Evolutionary conservation across 2,797 vertebrate genomes (phyloP).

Genomic region (Tenualosa ilisha): DNA sequence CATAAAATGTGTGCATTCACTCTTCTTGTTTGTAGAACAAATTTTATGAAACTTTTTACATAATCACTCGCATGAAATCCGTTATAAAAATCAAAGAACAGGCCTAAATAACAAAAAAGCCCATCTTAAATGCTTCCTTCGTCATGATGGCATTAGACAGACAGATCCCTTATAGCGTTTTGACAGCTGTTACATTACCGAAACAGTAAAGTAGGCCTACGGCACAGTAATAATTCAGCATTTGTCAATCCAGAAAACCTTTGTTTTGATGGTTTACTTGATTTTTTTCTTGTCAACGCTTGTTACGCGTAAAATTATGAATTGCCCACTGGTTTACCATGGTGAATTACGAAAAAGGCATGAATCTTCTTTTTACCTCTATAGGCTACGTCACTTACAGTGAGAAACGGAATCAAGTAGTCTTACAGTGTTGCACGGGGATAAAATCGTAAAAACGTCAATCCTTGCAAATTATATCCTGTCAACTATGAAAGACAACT

Average conservation of each 20-base stretch:
- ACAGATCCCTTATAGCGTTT: neutral
- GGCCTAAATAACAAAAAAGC: neutral
- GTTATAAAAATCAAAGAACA: neutral
- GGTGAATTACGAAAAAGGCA: neutral
- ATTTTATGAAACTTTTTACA: no score
- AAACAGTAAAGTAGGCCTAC: neutral
- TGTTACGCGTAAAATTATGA: neutral
- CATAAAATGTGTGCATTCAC: no score
- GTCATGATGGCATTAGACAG: neutral
- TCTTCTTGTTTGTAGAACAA: no score
- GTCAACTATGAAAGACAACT: neutral
- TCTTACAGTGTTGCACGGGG: neutral
- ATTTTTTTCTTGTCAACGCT: neutral
- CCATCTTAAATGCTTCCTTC: neutral
- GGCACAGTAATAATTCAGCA: neutral
- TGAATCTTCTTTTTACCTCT: neutral
- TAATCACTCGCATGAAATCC: neutral
- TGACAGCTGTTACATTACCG: conserved; percentile 1
- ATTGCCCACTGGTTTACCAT: neutral
- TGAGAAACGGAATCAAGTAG: neutral
- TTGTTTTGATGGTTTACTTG: no score
- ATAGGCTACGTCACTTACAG: neutral
- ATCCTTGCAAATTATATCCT: neutral
- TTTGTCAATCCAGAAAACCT: neutral
- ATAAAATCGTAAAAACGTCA: neutral